These are phyloP conservation scores for Gobionotothen gibberifrons DNA, from an alignment of 2,797 vertebrate species.

Conservation along the genomic window DNA sequence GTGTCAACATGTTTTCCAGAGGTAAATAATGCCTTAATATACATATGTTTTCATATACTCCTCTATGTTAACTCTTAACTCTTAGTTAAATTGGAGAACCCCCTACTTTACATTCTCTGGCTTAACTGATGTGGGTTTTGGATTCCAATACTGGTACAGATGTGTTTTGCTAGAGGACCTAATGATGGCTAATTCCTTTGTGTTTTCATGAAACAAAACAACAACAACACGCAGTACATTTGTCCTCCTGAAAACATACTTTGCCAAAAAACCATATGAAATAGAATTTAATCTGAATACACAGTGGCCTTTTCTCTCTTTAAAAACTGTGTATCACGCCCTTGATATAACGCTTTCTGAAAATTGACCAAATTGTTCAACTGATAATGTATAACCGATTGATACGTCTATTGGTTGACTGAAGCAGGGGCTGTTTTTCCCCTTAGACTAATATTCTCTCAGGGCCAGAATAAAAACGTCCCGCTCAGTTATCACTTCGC, in stretches of 20 bases:
- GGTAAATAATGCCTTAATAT: too few species aligned
- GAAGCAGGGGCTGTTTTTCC: not conserved
- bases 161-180: not conserved
- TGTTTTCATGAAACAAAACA: conserved; percentile 14
- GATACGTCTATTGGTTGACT: not conserved
- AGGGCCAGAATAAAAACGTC: conserved; percentile 7
- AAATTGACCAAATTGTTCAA: too few species aligned
- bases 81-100: too few species aligned
- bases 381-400: not conserved
- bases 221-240: not conserved
- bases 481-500: not conserved
- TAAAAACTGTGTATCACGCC: not conserved
- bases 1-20: not conserved
- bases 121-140: too few species aligned
- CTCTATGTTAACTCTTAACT: too few species aligned
- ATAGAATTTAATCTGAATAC: not conserved
- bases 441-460: not conserved
- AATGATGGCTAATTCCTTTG: not conserved
- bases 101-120: too few species aligned
- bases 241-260: not conserved
- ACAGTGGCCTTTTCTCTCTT: not conserved
- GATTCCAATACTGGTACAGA: not conserved
- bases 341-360: too few species aligned
- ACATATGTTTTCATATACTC: too few species aligned
- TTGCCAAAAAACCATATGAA: not conserved